A percentile compares a stretch with the other conserved stretches of the same genome.
These are phyloP conservation scores for Caenorhabditis brenneri DNA, from an alignment of 1,140 invertebrate species.

Conservation along the genomic window DNA sequence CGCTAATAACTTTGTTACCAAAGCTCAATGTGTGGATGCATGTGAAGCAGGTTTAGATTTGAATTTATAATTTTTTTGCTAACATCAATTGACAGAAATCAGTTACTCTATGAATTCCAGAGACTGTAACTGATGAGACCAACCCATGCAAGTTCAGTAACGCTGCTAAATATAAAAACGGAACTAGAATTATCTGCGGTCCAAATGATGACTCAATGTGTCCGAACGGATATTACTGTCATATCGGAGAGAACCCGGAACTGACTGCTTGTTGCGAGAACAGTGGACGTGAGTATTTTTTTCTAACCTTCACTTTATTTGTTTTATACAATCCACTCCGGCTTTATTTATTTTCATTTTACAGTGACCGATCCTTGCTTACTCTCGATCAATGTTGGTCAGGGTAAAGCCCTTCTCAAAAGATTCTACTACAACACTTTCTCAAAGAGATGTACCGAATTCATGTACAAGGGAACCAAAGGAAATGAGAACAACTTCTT, in stretches of 20 bases:
- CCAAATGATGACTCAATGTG: conserved; percentile 47
- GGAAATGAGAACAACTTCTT: conserved; percentile 71
- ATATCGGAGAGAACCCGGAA: conserved; percentile 59
- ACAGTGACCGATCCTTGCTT: conserved; percentile 64
- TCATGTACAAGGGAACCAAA: conserved; percentile 65
- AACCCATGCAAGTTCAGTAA: conserved; percentile 58
- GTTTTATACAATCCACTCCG: neutral
- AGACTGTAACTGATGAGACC: conserved; percentile 23
- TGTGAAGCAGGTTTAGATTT: conserved; percentile 48
- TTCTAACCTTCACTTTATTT: neutral
- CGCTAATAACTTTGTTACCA: conserved; percentile 69
- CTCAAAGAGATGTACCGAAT: conserved; percentile 64
- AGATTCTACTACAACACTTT: conserved; percentile 69
- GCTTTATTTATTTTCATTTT: conserved; percentile 49
- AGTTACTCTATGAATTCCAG: neutral
- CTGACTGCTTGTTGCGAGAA: conserved; percentile 59
- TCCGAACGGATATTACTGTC: conserved; percentile 60
- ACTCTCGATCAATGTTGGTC: conserved; percentile 63
- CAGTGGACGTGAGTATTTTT: conserved; percentile 56
- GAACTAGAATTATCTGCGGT: conserved; percentile 51
- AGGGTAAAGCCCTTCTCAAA: conserved; percentile 61
- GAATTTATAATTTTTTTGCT: neutral
- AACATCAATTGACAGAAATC: neutral
- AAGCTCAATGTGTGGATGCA: conserved; percentile 56
- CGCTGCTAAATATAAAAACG: conserved; percentile 45